These are phyloP conservation scores for Drosophila melanogaster DNA, from an alignment of 1,140 invertebrate genomes.

Conservation along the genomic window Release_6_plus_ISO1_MT NT_033777.3:22797501-22798000, in stretches of 20 bases:
- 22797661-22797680: background rate
- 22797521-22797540: slow-evolving; percentile 30
- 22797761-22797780: slow-evolving; percentile 64
- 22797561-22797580: slow-evolving; percentile 48
- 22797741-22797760: slow-evolving; percentile 65
- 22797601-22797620: slow-evolving; percentile 66
- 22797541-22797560: slow-evolving; percentile 29
- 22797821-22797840: slow-evolving; percentile 10
- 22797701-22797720: slow-evolving; percentile 4
- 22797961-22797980: too few relatives aligned
- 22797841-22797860: slow-evolving; percentile 8
- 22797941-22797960: too few relatives aligned
- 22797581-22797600: slow-evolving; percentile 52
- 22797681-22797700: background rate
- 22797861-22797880: background rate
- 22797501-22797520: slow-evolving; percentile 14
- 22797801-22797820: slow-evolving; percentile 48
- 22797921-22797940: too few relatives aligned
- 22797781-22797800: slow-evolving; percentile 68
- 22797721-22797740: slow-evolving; percentile 53
- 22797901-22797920: too few relatives aligned
- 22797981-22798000: too few relatives aligned
- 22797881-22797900: background rate
- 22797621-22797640: slow-evolving; percentile 59
- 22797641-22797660: slow-evolving; percentile 35